phyloP scores from a whole-genome alignment of 2,113 vertebrate genomes.

The Sapajus apella region DNA sequence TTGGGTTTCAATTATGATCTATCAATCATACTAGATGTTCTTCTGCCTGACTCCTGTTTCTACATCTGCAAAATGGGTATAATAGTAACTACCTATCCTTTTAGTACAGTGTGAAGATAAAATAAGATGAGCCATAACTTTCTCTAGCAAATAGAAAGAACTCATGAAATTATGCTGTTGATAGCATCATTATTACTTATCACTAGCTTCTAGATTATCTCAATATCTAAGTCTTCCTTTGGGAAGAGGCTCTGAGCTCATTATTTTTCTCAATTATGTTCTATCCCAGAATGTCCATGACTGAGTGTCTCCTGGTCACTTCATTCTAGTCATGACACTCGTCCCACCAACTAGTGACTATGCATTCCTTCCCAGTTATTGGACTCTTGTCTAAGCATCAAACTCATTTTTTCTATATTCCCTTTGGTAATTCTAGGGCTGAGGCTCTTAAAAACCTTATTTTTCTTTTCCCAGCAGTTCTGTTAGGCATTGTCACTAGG shows the following conservation, averaged over 20 bases:
- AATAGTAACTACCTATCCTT: background rate
- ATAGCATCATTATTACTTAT: background rate
- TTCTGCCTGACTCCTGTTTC: background rate
- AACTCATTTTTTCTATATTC: background rate
- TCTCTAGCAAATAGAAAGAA: background rate
- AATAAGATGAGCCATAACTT: background rate
- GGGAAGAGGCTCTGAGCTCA: background rate
- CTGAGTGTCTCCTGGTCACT: background rate
- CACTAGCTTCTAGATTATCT: background rate
- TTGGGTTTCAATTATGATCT: background rate
- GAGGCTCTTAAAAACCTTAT: background rate
- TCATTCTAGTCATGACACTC: background rate
- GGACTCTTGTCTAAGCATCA: background rate
- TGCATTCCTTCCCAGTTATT: background rate
- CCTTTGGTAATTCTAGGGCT: background rate
- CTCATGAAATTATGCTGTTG: background rate
- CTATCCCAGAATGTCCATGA: background rate
- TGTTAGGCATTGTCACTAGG: background rate
- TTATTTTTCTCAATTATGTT: background rate
- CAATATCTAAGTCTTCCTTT: background rate
- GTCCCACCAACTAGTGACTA: too few species aligned
- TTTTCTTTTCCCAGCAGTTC: background rate
- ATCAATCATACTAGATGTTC: background rate
- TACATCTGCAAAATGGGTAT: background rate
- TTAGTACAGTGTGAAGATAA: background rate